phyloP scores from a whole-genome alignment of 1,140 invertebrate genomes.

The Zaprionus africanus region DNA sequence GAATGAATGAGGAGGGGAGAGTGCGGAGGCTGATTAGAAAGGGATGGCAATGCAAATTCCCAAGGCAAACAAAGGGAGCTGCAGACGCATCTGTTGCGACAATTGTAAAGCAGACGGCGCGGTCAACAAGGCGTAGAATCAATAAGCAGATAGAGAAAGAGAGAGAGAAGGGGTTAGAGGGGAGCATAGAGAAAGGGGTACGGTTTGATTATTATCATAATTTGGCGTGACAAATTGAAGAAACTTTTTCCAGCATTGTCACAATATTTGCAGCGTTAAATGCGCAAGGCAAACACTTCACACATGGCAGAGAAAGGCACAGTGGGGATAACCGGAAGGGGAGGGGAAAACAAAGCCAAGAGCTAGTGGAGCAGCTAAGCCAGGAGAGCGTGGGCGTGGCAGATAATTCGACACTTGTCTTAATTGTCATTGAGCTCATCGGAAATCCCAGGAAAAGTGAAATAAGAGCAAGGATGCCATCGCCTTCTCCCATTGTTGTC shows the following conservation, averaged over 20 bases:
- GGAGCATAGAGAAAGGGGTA: background rate
- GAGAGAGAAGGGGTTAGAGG: background rate
- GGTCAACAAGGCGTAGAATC: conserved; percentile 73
- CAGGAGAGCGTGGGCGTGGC: conserved; percentile 29
- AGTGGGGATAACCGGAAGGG: background rate
- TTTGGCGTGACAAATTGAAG: conserved; percentile 67
- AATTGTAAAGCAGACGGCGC: conserved; percentile 55
- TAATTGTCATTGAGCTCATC: conserved; percentile 65
- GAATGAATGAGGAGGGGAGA: conserved; percentile 10
- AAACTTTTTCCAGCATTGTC: conserved; percentile 54
- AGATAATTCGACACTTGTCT: conserved; percentile 76
- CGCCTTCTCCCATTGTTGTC: background rate
- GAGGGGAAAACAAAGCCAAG: background rate
- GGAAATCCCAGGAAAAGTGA: conserved; percentile 19
- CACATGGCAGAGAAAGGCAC: conserved; percentile 53
- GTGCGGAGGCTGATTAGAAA: conserved; percentile 1
- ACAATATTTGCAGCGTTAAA: conserved; percentile 77
- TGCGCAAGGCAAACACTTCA: conserved; percentile 77
- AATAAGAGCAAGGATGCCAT: conserved; percentile 22
- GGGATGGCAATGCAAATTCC: conserved; percentile 68
- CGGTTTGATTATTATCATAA: conserved; percentile 72
- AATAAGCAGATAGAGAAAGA: conserved; percentile 40
- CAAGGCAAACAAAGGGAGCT: conserved; percentile 57
- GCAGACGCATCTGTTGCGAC: conserved; percentile 56
- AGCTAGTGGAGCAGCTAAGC: background rate